A percentile compares a stretch with the other conserved stretches of the same genome.
phyloP scores from a whole-genome alignment of 2,113 vertebrate genomes.

The Glaucomys volans region DNA sequence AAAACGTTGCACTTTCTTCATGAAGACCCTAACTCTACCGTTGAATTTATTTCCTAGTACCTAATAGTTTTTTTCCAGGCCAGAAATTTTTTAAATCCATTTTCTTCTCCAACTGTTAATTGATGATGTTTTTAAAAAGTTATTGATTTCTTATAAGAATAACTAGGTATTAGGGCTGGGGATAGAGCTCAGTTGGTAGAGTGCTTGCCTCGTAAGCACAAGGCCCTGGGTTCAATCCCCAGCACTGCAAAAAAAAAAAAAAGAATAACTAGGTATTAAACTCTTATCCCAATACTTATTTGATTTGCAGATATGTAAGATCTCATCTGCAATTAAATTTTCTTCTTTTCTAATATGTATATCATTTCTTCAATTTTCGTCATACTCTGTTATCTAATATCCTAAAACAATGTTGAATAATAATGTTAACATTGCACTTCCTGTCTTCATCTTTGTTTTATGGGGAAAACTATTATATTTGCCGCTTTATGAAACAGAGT shows the following conservation, averaged over 20 bases:
- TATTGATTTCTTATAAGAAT: background rate
- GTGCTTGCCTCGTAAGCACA: no score
- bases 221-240: no score
- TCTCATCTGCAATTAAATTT: background rate
- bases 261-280: no score
- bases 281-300: background rate
- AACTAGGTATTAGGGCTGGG: no score
- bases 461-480: background rate
- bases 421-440: background rate
- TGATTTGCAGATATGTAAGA: background rate
- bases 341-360: background rate
- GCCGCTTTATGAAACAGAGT: background rate
- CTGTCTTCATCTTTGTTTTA: slow-evolving; percentile 25
- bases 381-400: background rate
- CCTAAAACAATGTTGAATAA: slow-evolving; percentile 5
- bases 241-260: no score
- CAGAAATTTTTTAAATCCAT: background rate
- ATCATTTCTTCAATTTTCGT: background rate
- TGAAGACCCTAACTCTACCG: background rate
- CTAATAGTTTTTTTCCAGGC: background rate
- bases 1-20: background rate
- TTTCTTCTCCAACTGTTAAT: background rate
- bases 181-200: no score
- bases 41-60: background rate
- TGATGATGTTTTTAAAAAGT: background rate